Conservation (phyloP, 2,113 vertebrate species). For the Neotragus moschatus region DNA sequence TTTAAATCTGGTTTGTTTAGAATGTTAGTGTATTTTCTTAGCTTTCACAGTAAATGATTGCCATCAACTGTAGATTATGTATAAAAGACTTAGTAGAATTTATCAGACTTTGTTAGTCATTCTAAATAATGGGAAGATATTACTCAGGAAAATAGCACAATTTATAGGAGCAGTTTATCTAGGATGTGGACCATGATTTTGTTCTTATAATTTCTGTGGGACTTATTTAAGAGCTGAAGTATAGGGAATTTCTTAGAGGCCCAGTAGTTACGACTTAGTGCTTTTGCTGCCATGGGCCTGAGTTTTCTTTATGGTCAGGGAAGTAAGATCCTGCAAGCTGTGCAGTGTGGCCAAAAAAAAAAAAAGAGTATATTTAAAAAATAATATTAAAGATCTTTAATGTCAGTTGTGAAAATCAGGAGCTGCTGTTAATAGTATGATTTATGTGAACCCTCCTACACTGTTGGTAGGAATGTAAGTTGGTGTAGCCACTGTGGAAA, state of each 20-base stretch:
- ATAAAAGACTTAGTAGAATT: not conserved
- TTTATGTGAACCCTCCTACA: not conserved
- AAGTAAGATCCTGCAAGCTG: not conserved
- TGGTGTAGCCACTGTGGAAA: not conserved
- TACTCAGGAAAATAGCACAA: not conserved
- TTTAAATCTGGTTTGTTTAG: not conserved
- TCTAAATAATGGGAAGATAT: not conserved
- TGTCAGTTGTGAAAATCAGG: not conserved
- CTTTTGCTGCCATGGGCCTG: not conserved
- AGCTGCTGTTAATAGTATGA: not conserved
- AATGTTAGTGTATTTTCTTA: not conserved
- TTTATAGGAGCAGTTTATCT: not conserved
- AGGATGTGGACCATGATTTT: not conserved
- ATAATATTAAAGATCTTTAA: not conserved
- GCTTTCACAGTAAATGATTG: not conserved
- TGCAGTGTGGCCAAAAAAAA: not conserved
- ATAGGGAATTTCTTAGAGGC: not conserved
- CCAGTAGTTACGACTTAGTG: not conserved
- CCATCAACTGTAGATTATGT: not conserved
- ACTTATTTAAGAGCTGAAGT: not conserved
- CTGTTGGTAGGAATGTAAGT: not conserved
- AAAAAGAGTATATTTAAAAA: not conserved
- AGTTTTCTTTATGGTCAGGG: not conserved
- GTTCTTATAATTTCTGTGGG: not conserved
- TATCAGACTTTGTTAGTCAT: not conserved